Conservation (phyloP, 2,888 invertebrate species). For the Drosophila nr. medialis region DNA sequence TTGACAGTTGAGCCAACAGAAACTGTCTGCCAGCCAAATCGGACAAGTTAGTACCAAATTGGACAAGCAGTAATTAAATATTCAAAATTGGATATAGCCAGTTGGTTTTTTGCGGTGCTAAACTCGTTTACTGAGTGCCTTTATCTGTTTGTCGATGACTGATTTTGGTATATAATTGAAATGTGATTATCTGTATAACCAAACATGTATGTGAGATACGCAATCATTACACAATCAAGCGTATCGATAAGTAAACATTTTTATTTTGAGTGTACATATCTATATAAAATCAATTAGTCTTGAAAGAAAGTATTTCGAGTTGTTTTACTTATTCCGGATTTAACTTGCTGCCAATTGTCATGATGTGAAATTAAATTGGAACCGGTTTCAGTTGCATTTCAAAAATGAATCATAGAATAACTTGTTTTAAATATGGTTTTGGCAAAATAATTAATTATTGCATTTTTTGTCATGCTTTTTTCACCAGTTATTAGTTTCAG, state of each 20-base stretch:
- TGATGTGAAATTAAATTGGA: conserved; percentile 6
- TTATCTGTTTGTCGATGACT: conserved; percentile 17
- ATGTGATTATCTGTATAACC: conserved; percentile 27
- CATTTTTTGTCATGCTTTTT: not conserved
- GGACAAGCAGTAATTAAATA: conserved; percentile 24
- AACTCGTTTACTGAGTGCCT: conserved; percentile 21
- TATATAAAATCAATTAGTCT: not conserved
- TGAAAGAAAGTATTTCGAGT: not conserved
- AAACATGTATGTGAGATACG: conserved; percentile 7
- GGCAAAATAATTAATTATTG: not conserved
- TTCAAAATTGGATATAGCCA: conserved; percentile 4
- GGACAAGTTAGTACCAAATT: conserved; percentile 22
- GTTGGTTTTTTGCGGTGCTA: conserved; percentile 4
- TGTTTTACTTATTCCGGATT: not conserved
- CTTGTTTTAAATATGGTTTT: not conserved
- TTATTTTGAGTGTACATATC: not conserved
- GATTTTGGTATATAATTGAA: conserved; percentile 19
- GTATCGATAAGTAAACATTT: not conserved
- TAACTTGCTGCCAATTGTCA: not conserved
- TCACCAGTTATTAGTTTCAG: not conserved
- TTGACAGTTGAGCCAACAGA: conserved; percentile 1
- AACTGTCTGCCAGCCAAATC: conserved; percentile 17
- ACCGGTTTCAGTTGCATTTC: conserved; percentile 5
- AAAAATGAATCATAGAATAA: not conserved
- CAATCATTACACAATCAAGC: conserved; percentile 9